A percentile compares a stretch with the other conserved stretches of the same genome.
phyloP scores from a whole-genome alignment of 1,140 invertebrate genomes.

The Anastrepha ludens region DNA sequence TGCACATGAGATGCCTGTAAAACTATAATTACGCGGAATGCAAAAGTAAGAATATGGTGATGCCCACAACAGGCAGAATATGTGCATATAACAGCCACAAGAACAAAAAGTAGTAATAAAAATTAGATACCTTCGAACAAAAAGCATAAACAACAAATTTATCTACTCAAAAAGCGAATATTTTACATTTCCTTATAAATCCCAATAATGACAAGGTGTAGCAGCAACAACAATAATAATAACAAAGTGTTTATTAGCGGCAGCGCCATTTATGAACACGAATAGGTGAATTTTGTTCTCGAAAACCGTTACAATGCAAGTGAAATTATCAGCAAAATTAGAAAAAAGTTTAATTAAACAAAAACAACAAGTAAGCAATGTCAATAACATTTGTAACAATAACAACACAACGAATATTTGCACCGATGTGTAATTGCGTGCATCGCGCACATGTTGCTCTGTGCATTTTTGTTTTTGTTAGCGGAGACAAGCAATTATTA shows the following conservation, averaged over 20 bases:
- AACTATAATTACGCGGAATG: neutral
- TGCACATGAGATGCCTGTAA: neutral
- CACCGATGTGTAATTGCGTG: constrained; percentile 14
- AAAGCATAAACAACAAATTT: neutral
- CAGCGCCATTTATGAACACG: constrained; percentile 51
- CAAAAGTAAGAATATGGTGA: neutral
- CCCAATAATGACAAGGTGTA: constrained; percentile 40
- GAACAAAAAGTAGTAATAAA: neutral
- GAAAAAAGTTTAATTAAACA: neutral
- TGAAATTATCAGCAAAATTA: neutral
- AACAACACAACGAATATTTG: neutral
- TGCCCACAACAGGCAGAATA: neutral
- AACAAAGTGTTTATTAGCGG: constrained; percentile 8
- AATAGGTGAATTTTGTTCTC: constrained; percentile 18
- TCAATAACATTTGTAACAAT: constrained; percentile 48
- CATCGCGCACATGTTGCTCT: neutral
- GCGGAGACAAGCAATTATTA: neutral
- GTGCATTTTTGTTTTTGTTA: neutral
- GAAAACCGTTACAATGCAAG: constrained; percentile 31
- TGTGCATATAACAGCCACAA: neutral
- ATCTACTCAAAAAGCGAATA: neutral
- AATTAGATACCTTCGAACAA: neutral
- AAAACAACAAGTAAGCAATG: neutral
- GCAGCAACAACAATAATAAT: neutral
- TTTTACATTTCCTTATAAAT: constrained; percentile 48